These are phyloP conservation scores for Drosophila mimetica DNA, from an alignment of 2,888 invertebrate species.

Conservation along the genomic window DNA sequence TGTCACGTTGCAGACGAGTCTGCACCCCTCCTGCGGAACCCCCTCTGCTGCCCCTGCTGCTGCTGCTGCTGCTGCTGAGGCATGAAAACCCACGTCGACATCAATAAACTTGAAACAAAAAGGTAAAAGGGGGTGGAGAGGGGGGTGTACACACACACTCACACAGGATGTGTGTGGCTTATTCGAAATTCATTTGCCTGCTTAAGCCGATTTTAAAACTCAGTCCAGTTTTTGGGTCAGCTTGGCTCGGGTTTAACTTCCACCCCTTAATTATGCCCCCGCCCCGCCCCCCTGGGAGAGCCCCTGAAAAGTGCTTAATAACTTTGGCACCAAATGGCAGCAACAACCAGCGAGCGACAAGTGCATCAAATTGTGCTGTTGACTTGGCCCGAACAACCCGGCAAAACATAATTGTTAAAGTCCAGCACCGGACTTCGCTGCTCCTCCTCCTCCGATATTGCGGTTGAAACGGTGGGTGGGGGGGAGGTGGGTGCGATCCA, in stretches of 20 bases:
- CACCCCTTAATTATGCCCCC: conserved; percentile 16
- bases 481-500: no score
- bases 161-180: conserved; percentile 13
- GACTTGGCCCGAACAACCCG: conserved; percentile 69
- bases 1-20: conserved; percentile 82
- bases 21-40: conserved; percentile 35
- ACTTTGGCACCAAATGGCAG: conserved; percentile 71
- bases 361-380: conserved; percentile 74
- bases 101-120: conserved; percentile 78
- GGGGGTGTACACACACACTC: no score
- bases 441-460: conserved; percentile 23
- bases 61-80: conserved; percentile 55
- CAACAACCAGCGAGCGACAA: conserved; percentile 47
- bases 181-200: conserved; percentile 60
- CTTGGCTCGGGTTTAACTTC: conserved; percentile 9
- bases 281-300: no score
- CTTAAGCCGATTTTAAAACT: conserved; percentile 48
- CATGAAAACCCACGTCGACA: conserved; percentile 77
- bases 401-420: conserved; percentile 76
- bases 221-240: conserved; percentile 23
- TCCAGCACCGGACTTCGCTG: conserved; percentile 20
- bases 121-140: conserved; percentile 13
- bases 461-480: conserved; percentile 17
- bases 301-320: conserved; percentile 62
- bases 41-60: not conserved